Conservation (phyloP, 2,113 vertebrate species). For the Scomber japonicus region DNA sequence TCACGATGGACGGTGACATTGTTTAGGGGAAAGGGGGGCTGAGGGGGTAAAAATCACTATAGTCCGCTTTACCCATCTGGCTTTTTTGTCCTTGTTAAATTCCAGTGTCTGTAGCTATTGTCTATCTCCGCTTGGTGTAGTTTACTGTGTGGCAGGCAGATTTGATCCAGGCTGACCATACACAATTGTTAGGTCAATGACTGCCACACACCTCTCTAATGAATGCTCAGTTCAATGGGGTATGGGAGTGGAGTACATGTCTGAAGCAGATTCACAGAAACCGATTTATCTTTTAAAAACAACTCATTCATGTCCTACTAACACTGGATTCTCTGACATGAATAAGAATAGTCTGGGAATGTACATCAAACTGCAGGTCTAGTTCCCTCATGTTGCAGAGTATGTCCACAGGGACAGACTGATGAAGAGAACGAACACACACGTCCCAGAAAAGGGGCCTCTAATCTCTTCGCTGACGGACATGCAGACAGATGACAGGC, state of each 20-base stretch:
- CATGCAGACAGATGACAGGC: constrained; percentile 22
- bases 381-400: constrained; percentile 30
- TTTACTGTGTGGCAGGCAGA: too few species aligned
- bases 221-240: constrained; percentile 21
- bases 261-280: constrained; percentile 46
- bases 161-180: too few species aligned
- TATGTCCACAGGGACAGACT: constrained; percentile 32
- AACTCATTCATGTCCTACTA: constrained; percentile 44
- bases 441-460: constrained; percentile 46
- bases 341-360: constrained; percentile 25
- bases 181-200: too few species aligned
- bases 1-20: too few species aligned
- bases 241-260: constrained; percentile 16
- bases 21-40: too few species aligned
- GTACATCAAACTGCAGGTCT: constrained; percentile 39
- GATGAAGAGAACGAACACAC: constrained; percentile 28
- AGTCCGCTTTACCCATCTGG: too few species aligned
- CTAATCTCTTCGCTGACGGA: constrained; percentile 56
- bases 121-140: too few species aligned
- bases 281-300: constrained; percentile 32
- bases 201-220: not conserved
- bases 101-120: too few species aligned
- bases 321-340: constrained; percentile 47
- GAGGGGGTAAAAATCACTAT: too few species aligned
- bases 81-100: too few species aligned